Evolutionary conservation across 2,797 vertebrate genomes (phyloP).

Genomic region (Fringilla coelebs): DNA sequence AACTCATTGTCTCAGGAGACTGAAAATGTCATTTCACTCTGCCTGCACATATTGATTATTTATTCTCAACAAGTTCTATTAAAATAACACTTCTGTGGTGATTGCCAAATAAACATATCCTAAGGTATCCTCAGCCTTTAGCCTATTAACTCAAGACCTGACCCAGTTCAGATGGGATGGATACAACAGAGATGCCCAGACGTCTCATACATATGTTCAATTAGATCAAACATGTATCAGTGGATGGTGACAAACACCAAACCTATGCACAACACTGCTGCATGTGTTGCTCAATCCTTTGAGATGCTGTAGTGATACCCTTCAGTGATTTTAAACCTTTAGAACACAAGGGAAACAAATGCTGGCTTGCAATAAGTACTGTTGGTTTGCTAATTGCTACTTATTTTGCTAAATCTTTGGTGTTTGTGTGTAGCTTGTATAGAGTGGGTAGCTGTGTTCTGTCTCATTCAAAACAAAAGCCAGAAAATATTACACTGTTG

Average conservation of each 20-base stretch:
- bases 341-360: neutral
- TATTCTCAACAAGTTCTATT: neutral
- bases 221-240: neutral
- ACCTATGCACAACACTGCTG: neutral
- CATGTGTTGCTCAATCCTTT: neutral
- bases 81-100: neutral
- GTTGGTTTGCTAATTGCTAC: neutral
- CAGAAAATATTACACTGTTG: constrained; percentile 8
- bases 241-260: neutral
- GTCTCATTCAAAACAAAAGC: neutral
- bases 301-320: neutral
- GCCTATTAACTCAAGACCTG: neutral
- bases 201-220: rapidly evolving
- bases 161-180: neutral
- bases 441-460: neutral
- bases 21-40: constrained; percentile 3
- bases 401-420: neutral
- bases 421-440: neutral
- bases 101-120: neutral
- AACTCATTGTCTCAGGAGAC: constrained; percentile 3
- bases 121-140: neutral
- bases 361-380: neutral
- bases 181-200: neutral
- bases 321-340: neutral
- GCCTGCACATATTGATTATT: neutral